phyloP scores from a whole-genome alignment of 2,888 invertebrate species.

The Sylvicola cinctus region DNA sequence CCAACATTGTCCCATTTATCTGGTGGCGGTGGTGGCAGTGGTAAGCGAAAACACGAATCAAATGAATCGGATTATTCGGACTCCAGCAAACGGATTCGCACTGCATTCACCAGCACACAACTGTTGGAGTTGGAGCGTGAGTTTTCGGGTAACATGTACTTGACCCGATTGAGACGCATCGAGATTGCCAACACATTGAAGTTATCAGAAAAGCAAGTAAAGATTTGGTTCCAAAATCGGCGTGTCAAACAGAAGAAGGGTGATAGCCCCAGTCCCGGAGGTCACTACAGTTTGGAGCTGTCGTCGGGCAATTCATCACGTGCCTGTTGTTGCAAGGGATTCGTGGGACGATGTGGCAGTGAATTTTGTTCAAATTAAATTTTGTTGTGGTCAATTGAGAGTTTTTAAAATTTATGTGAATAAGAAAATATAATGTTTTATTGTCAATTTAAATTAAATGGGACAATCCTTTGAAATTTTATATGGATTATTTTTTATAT shows the following conservation, averaged over 20 bases:
- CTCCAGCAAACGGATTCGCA: conserved; percentile 73
- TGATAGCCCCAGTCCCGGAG: conserved; percentile 34
- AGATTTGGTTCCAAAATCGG: conserved; percentile 88
- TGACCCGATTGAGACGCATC: conserved; percentile 71
- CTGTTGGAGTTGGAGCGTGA: conserved; percentile 73
- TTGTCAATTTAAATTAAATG: too few relatives aligned
- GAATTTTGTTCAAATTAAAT: too few relatives aligned
- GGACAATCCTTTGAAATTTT: too few relatives aligned
- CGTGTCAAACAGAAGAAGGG: conserved; percentile 88
- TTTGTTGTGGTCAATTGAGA: too few relatives aligned
- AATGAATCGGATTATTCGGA: conserved; percentile 32
- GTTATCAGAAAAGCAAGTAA: conserved; percentile 86
- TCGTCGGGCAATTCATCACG: too few relatives aligned
- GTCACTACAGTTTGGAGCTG: neutral
- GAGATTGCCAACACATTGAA: conserved; percentile 80
- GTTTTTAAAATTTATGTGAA: too few relatives aligned
- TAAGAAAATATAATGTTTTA: too few relatives aligned
- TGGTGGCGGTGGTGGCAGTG: conserved; percentile 10
- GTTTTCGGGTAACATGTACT: conserved; percentile 75
- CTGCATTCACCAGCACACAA: conserved; percentile 83
- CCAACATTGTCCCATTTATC: conserved; percentile 3
- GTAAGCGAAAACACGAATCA: conserved; percentile 19
- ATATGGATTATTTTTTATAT: too few relatives aligned
- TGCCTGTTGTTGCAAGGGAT: too few relatives aligned
- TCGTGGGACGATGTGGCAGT: too few relatives aligned